A percentile compares a stretch with the other conserved stretches of the same genome.
These are phyloP conservation scores for Apodemia mormo DNA, from an alignment of 2,888 invertebrate species.

Conservation along the genomic window DNA sequence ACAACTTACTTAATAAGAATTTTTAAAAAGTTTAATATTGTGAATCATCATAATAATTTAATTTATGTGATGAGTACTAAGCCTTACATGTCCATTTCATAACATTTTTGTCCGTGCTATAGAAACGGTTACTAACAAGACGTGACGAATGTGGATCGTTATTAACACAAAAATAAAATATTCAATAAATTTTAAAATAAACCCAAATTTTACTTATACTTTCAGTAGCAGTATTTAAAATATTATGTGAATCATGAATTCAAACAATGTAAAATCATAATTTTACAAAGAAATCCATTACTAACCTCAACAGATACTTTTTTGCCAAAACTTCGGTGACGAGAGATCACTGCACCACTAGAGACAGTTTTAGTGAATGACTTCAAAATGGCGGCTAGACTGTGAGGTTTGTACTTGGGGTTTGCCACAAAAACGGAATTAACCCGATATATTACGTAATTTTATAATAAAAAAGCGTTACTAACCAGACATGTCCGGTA, in stretches of 20 bases:
- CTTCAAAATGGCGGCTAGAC: neutral
- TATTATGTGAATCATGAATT: neutral
- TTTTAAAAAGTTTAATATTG: neutral
- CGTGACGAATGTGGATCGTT: neutral
- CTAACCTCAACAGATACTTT: neutral
- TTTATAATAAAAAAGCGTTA: neutral
- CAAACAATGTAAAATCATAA: neutral
- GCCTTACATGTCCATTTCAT: slow-evolving; percentile 2
- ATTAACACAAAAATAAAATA: neutral
- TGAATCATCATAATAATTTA: slow-evolving; percentile 10
- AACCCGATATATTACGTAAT: neutral
- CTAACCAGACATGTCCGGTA: too few relatives aligned
- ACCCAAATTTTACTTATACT: neutral
- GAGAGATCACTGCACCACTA: neutral
- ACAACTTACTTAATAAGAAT: neutral
- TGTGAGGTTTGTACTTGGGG: slow-evolving; percentile 1
- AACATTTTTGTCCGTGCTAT: slow-evolving; percentile 5
- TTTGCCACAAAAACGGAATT: slow-evolving; percentile 3
- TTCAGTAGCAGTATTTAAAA: neutral
- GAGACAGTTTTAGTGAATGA: neutral
- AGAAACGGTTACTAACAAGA: slow-evolving; percentile 12
- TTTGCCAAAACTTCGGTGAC: neutral
- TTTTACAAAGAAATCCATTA: neutral
- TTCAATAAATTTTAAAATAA: slow-evolving; percentile 4
- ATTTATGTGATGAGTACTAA: slow-evolving; percentile 6